Base-by-base conservation (phyloP, 2,888 invertebrate genomes). In the Synanthedon andrenaeformis region DNA sequence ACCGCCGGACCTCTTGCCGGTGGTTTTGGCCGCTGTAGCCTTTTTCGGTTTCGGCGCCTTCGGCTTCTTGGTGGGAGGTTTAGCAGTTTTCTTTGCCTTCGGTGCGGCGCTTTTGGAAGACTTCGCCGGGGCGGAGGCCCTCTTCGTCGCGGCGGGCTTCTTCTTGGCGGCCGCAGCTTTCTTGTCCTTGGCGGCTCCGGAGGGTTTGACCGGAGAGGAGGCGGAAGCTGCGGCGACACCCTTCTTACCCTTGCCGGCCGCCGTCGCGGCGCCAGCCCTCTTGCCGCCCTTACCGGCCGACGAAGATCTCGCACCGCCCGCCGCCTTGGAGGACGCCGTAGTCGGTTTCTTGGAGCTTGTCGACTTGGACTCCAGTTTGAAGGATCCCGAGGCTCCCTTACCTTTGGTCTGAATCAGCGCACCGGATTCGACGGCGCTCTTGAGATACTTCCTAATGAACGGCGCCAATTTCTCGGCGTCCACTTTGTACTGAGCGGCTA, bases 401-500 rank as follows among this genome's bases (percentile, higher is more conserved):
- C 89, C 90, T 61, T 88, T 89, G n/a, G 89, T 88, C 66, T 89
- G 89, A 23, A 89, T 76, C 48, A 90, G 64, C n/a, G 72, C 69
- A 5, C 89, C 23, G 23, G 23, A 23, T 23, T 23, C 23, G 23
- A 23, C 23, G 23, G 23, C 23, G 23, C 23, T 23, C 23, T 23
- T 23, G 23, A 23, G 23, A 23, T 23, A 23, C 23, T 23, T 23
- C 23, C 23, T 23, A 23, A 23, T 23, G 23, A 23, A 23, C 23
- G 23, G 23, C 23, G 23, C 23, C 23, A 23, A 23, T 3, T 23
- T 91, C 56, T 89, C 89, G 1, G 84, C 80, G 65, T 91, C 91
- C 5, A 90, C 79, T 56, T 89, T 89, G 82, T 91, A 91, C 55
- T 86, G 89, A 23, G 84, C 76, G 10, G 84, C 74, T 52, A 92